phyloP scores from a whole-genome alignment of 2,113 vertebrate genomes.

The Camarhynchus parvulus region DNA sequence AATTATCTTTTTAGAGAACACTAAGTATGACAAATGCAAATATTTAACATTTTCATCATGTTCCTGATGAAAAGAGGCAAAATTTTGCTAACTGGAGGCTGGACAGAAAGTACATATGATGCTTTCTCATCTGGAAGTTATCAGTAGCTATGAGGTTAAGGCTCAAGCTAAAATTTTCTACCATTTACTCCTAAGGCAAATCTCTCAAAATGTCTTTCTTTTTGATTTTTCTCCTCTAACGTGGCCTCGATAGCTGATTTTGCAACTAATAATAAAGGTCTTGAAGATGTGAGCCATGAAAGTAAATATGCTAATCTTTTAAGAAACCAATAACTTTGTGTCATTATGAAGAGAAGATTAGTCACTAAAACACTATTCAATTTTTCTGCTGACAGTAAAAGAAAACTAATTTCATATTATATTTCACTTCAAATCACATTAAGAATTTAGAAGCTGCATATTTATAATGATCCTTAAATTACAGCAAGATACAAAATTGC shows the following conservation, averaged over 20 bases:
- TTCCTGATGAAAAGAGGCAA: background rate
- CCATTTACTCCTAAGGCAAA: background rate
- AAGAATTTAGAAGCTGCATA: background rate
- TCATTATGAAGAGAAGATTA: background rate
- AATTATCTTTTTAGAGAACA: background rate
- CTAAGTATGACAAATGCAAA: background rate
- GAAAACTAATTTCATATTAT: background rate
- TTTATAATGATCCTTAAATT: background rate
- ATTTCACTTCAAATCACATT: background rate
- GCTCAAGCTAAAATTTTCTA: background rate
- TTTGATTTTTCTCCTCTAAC: conserved; percentile 8
- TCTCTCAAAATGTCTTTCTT: background rate
- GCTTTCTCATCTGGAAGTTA: background rate
- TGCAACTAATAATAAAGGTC: background rate
- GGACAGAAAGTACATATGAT: background rate
- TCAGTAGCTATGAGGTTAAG: background rate
- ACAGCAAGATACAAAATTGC: background rate
- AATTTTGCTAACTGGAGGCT: background rate
- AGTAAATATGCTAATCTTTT: background rate
- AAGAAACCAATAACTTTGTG: background rate
- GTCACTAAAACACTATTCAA: background rate
- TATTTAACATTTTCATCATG: background rate
- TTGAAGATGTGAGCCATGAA: background rate
- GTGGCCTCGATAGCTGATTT: background rate
- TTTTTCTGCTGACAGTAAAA: background rate